Conservation (phyloP, 2,888 invertebrate genomes). For the Eudasyphora cyanicolor region DNA sequence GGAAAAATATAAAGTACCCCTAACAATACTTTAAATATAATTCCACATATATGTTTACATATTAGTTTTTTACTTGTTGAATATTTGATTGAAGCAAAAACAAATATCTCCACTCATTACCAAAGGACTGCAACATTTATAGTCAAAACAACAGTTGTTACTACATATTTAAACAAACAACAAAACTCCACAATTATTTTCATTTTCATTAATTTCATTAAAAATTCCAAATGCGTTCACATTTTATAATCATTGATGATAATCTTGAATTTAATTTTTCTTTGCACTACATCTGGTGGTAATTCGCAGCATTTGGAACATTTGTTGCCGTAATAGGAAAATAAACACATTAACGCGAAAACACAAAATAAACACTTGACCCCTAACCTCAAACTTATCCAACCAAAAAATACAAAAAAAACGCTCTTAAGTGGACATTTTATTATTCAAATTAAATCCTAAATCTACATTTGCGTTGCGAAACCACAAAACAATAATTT, state of each 20-base stretch:
- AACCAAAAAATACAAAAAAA: not conserved
- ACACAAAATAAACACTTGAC: not conserved
- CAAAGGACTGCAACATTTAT: too few relatives aligned
- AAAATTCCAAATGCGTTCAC: not conserved
- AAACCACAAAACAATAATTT: not conserved
- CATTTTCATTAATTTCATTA: too few relatives aligned
- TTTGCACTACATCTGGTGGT: not conserved
- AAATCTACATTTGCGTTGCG: not conserved
- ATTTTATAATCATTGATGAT: not conserved
- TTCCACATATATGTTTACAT: too few relatives aligned
- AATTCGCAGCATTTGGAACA: not conserved
- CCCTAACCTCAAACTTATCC: not conserved
- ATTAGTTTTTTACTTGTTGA: not conserved
- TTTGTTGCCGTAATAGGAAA: not conserved
- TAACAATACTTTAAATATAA: too few relatives aligned
- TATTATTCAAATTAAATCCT: not conserved
- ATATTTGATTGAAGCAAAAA: not conserved
- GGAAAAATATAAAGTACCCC: too few relatives aligned
- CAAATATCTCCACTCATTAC: too few relatives aligned
- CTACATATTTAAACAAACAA: too few relatives aligned
- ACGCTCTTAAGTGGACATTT: not conserved
- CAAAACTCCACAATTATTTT: not conserved
- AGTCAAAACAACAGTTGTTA: not conserved
- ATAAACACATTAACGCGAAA: not conserved
- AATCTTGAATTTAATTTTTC: not conserved